Conservation (phyloP, 2,888 invertebrate genomes). For the Agrochola litura region DNA sequence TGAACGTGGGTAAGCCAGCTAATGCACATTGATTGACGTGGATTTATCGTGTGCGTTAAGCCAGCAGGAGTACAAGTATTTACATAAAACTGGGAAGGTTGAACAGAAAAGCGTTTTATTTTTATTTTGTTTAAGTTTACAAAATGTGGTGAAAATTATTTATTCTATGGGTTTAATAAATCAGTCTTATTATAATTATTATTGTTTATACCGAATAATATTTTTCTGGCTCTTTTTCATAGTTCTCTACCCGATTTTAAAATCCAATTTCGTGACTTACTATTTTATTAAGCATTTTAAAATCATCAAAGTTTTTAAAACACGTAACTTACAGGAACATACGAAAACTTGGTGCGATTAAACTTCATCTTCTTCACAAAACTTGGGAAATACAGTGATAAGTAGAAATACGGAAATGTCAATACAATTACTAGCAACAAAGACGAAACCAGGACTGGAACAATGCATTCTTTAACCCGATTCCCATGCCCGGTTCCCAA, state of each 20-base stretch:
- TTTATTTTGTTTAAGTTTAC: not conserved
- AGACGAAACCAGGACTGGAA: conserved; percentile 17
- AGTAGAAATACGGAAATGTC: conserved; percentile 15
- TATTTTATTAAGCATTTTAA: not conserved
- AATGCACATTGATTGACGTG: conserved; percentile 49
- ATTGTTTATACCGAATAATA: no score
- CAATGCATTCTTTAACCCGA: conserved; percentile 38
- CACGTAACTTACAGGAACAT: no score
- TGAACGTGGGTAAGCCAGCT: conserved; percentile 31
- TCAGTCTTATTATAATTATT: not conserved
- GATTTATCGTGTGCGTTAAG: conserved; percentile 35
- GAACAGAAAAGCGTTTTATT: not conserved
- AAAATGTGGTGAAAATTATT: not conserved
- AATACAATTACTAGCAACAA: conserved; percentile 38
- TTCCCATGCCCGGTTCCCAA: conserved; percentile 16
- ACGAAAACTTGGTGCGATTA: not conserved
- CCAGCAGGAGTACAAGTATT: not conserved
- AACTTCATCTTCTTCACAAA: conserved; percentile 7
- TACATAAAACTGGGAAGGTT: not conserved
- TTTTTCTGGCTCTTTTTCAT: not conserved
- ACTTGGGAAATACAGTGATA: not conserved
- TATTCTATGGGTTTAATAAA: not conserved
- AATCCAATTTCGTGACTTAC: no score
- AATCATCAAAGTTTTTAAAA: no score
- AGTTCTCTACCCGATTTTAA: not conserved